These are phyloP conservation scores for Poeciliopsis turneri DNA, from an alignment of 2,797 vertebrate genomes.

Conservation along the genomic window DNA sequence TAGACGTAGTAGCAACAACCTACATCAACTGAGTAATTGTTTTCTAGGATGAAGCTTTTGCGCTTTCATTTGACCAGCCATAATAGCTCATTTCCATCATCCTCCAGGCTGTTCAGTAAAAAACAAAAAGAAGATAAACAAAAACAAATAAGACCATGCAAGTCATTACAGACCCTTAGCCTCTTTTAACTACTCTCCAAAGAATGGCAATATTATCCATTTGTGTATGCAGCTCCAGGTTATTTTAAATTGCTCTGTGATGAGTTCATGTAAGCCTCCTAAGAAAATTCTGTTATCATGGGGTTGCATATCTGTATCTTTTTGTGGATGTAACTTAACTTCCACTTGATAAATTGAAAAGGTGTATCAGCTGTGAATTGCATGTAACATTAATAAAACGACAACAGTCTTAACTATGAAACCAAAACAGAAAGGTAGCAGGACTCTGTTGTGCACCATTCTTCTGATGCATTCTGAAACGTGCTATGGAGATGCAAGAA, in stretches of 20 bases:
- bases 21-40: constrained; percentile 61
- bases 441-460: constrained; percentile 67
- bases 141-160: constrained; percentile 76
- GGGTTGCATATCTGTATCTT: constrained; percentile 34
- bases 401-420: neutral
- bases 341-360: constrained; percentile 5
- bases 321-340: constrained; percentile 20
- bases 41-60: constrained; percentile 42
- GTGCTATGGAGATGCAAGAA: constrained; percentile 75
- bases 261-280: constrained; percentile 62
- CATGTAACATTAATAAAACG: neutral
- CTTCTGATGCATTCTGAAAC: constrained; percentile 75
- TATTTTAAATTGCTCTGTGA: constrained; percentile 70
- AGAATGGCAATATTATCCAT: constrained; percentile 73
- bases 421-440: constrained; percentile 47
- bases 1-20: constrained; percentile 23
- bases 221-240: constrained; percentile 72
- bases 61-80: constrained; percentile 51
- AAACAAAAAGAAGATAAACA: constrained; percentile 4
- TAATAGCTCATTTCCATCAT: constrained; percentile 73
- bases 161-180: constrained; percentile 79
- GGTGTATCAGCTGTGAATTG: neutral
- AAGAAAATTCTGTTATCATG: constrained; percentile 49
- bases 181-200: constrained; percentile 80
- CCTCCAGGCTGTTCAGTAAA: constrained; percentile 73